Conservation (phyloP, 2,888 invertebrate species). For the Hetaerina titia region DNA sequence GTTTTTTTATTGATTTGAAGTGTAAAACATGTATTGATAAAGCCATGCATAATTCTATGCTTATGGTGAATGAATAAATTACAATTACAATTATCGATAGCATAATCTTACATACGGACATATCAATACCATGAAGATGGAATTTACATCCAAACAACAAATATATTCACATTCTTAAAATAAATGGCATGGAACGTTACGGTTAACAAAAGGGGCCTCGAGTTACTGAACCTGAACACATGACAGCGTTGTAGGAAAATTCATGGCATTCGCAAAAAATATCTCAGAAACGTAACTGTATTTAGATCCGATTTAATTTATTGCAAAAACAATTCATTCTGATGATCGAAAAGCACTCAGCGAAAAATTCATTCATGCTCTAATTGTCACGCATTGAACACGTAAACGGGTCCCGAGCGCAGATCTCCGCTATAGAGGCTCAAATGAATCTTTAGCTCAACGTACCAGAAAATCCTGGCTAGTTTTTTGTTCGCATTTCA, state of each 20-base stretch:
- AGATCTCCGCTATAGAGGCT: not conserved
- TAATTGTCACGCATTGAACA: not conserved
- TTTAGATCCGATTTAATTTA: not conserved
- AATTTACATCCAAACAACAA: not conserved
- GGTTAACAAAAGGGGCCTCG: not conserved
- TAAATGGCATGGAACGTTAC: not conserved
- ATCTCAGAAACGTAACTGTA: not conserved
- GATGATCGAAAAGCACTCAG: constrained; percentile 13
- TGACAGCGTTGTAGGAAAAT: not conserved
- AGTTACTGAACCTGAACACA: not conserved
- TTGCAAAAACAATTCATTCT: constrained; percentile 15
- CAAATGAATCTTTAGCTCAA: not conserved
- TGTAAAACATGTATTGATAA: too few species aligned
- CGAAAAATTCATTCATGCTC: constrained; percentile 35
- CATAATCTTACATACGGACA: too few species aligned
- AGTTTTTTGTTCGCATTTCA: not conserved
- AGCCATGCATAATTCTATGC: too few species aligned
- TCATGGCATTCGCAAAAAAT: not conserved
- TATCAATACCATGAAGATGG: not conserved
- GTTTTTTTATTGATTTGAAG: too few species aligned
- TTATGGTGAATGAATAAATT: too few species aligned
- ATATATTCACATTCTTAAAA: not conserved
- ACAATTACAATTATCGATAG: too few species aligned
- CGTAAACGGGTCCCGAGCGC: not conserved
- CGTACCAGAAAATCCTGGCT: not conserved